Evolutionary conservation across 2,113 vertebrate species (phyloP), one percentile per base, ranked within the genome.

Genomic region (Isichthys henryi): DNA sequence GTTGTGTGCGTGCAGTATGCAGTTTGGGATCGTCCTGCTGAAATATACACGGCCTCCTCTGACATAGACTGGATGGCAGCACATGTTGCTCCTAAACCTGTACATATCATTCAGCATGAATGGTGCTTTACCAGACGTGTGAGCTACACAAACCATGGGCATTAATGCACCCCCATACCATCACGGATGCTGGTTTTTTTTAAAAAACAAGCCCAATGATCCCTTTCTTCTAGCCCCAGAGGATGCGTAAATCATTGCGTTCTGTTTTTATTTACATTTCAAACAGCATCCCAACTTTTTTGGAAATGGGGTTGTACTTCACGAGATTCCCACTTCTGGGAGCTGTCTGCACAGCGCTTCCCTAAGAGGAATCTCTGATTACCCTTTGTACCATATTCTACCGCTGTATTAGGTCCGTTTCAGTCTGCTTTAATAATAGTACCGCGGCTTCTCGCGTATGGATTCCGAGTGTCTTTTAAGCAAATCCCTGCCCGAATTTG

Each of bases 351-450:
- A 31, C 46, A 50, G 45, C 31, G 11, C 83, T 11, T n/a, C n/a
- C 45, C 10, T 27, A 50, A 86, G 45, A 86, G n/a, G 23, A 27
- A 21, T 48, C 9, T n/a, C 5, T 86, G n/a, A 80, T 50, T 50
- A 50, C 31, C 11, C 11, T 48, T 86, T 49, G n/a, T 23, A 49
- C 17, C 46, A 27, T 48, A 31, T 48, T n/a, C 74, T 7, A 1
- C 35, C 43, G 74, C n/a, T 80, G 74, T 35, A 80, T 80, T 80
- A 80, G 74, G 74, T 80, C 74, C 43, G 35, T 80, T 43, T 80
- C 74, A 31, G n/a, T 86, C 83, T 86, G 83, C 9, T 86, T 84
- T 86, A 86, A 86, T 48, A 86, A 86, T 31, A 86, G 48, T 21
- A 27, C 10, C 2, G 23, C 50, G 46, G 17, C 83, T 50, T 49